Base-by-base conservation (phyloP, 2,113 vertebrate species). In the Siniperca chuatsi region DNA sequence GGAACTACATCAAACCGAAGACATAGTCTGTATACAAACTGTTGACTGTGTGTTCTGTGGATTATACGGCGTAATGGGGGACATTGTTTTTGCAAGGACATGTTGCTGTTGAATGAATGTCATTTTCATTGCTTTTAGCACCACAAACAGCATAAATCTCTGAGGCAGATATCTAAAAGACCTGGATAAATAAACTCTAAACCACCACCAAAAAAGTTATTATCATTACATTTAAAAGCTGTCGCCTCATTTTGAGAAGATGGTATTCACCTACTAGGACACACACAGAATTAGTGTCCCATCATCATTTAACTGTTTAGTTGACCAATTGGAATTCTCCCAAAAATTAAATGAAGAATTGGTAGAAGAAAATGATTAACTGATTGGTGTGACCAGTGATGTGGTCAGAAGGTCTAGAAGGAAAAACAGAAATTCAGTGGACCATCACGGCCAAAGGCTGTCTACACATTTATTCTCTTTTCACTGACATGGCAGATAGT, bases 401-500 rank as follows among this genome's bases (percentile, higher is more conserved):
- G 61, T 70, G 70, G 71, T 74, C 75, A 55, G 25, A 55, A 44
- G 52, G 18, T 25, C 33, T 68, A 35, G 12, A 58, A 11, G 8
- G 29, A 35, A 61, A 42, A 37, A 68, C 40, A 78, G 33, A 62
- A 16, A 61, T 52, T 66, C 54, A 88, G 46, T 33, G 50, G 80
- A 89, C 84, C 75, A 71, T 89, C 84, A 87, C 71, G 44, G 69
- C 54, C 29, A 58, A n/a, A 69, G 21, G 8, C 62, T 21, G 70
- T 75, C 62, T 11, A 46, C 72, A 61, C 60, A 60, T 52, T 25
- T 65, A 40, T 60, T 55, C 35, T 77, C 57, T 84, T 89, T 90
- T 87, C 81, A 70, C 86, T 42, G 74, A 90, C 83, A 71, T 69
- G 66, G 84, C 89, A 79, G 58, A 87, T 78, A 57, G 76, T 90